Evolutionary conservation across 1,140 invertebrate genomes (phyloP), one percentile per base, ranked within the genome.

Genomic region (Lordiphosa clarofinis): DNA sequence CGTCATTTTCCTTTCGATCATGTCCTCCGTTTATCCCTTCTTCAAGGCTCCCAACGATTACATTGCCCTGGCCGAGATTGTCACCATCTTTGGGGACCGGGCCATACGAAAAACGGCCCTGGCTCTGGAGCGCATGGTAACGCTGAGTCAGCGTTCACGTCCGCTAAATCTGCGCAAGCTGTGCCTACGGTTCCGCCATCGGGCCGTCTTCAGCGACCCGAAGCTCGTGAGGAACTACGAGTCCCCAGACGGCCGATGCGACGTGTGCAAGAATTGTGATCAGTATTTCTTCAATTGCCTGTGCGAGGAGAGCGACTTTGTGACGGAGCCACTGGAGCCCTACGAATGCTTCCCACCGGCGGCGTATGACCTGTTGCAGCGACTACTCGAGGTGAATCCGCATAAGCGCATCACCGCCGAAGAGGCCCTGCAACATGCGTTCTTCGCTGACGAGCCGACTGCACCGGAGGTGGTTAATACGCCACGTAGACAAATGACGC

Each of bases 331-430:
- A 0, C 50, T 82, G n/a, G 86, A 81, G 13, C 57, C 72, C 10
- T 86, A 78, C 47, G 88, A 89, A 43, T 73, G 69, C 10, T 89
- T 87, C 53, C 88, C 87, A 10, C 40, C 57, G 4, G 87, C 75
- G 42, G 98, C 98, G 35, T 99, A 99, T 91, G 99, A 98, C 90
- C 93, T 99, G 65, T 99, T 99, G 89, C 98, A 99, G 90, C 96
- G 97, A 90, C 99, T 99, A 97, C 91, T 99, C 73, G 99, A 98
- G 60, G 96, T 99, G 12, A 99, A 99, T 91, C 98, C 98, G n/a
- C 94, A 94, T 82, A 99, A 99, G 91, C 93, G 99, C 86, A 99
- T 99, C 86, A 99, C 96, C 63, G 97, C 99, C 49, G 94, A 95
- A 40, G 98, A 99, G 90, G 98, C 98, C 47, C 92, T 99, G 52